Conservation (phyloP, 2,113 vertebrate species). For the Sorex araneus region DNA sequence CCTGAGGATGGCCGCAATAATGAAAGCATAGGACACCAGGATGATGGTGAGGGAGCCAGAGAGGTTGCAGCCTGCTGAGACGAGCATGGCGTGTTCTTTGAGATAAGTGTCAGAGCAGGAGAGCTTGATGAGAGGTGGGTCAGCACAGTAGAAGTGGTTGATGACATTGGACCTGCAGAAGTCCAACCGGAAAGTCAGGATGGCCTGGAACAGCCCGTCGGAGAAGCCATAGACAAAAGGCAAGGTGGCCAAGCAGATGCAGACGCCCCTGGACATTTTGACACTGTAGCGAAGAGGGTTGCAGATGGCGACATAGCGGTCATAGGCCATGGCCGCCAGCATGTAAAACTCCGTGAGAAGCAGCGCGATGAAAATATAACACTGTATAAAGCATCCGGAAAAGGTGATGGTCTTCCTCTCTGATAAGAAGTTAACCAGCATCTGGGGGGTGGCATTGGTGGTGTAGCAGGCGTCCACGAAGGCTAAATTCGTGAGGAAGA, state of each 20-base stretch:
- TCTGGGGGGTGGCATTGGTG: constrained; percentile 47
- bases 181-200: constrained; percentile 74
- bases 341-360: constrained; percentile 74
- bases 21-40: constrained; percentile 71
- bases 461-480: constrained; percentile 76
- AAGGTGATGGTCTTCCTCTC: constrained; percentile 75
- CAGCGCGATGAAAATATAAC: constrained; percentile 73
- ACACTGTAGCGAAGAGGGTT: constrained; percentile 66
- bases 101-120: constrained; percentile 72
- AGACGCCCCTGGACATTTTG: constrained; percentile 63
- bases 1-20: constrained; percentile 47
- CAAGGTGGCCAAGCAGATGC: constrained; percentile 30
- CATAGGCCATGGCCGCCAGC: constrained; percentile 75
- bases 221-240: constrained; percentile 78
- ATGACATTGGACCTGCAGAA: constrained; percentile 78
- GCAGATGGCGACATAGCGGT: constrained; percentile 74
- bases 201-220: constrained; percentile 72
- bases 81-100: constrained; percentile 76
- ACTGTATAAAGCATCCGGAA: constrained; percentile 70
- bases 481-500: constrained; percentile 74
- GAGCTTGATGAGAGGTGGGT: constrained; percentile 72
- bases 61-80: constrained; percentile 70
- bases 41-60: constrained; percentile 71
- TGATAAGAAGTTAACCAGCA: constrained; percentile 73
- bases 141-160: constrained; percentile 81